These are phyloP conservation scores for Drosophila suboccidentalis DNA, from an alignment of 2,888 invertebrate genomes.

Conservation along the genomic window DNA sequence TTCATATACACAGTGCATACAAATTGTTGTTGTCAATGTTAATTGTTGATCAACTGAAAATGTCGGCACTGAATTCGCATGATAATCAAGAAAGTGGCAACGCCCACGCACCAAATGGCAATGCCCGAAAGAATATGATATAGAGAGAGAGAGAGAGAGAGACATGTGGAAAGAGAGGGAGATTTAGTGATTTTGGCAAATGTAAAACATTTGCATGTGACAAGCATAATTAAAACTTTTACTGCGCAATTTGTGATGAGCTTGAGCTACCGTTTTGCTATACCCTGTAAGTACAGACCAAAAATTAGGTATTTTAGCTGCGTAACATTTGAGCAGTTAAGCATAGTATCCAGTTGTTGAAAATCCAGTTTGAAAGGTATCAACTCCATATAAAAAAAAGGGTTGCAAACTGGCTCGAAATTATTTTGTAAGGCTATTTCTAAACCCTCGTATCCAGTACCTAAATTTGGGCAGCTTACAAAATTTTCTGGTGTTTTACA, in stretches of 20 bases:
- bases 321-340: not conserved
- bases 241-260: conserved; percentile 60
- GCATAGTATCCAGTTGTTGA: too few relatives aligned
- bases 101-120: conserved; percentile 38
- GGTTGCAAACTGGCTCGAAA: too few relatives aligned
- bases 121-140: not conserved
- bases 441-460: too few relatives aligned
- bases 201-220: conserved; percentile 73
- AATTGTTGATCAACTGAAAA: conserved; percentile 59
- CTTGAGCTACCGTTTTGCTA: conserved; percentile 48
- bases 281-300: conserved; percentile 24
- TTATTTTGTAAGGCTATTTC: too few relatives aligned
- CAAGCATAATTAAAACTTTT: conserved; percentile 70
- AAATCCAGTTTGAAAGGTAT: too few relatives aligned
- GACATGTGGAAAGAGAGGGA: not conserved
- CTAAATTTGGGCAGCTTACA: too few relatives aligned
- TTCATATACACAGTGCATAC: conserved; percentile 5
- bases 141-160: conserved; percentile 8
- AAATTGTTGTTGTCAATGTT: conserved; percentile 30
- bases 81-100: conserved; percentile 34
- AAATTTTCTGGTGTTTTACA: too few relatives aligned
- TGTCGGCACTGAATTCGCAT: conserved; percentile 32
- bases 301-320: not conserved
- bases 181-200: conserved; percentile 47
- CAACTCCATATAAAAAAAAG: too few relatives aligned